These are phyloP conservation scores for Lonchura striata DNA, from an alignment of 2,113 vertebrate genomes.

Conservation along the genomic window DNA sequence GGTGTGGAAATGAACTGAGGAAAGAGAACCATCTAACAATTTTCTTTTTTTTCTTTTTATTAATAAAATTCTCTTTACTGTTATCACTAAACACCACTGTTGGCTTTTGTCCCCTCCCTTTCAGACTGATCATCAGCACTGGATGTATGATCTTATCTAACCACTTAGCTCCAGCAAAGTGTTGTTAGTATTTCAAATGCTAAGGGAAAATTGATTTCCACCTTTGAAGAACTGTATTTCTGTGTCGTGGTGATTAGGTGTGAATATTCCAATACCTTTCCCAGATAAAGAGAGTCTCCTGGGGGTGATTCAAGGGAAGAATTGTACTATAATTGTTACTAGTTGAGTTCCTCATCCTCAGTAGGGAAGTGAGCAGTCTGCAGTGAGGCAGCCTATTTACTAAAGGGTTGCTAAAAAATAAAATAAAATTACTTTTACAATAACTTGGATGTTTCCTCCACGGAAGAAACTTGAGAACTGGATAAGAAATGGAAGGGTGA, in stretches of 20 bases:
- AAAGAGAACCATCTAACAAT: not conserved
- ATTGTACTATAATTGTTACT: not conserved
- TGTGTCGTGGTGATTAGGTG: not conserved
- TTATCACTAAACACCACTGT: not conserved
- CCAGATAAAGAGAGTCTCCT: conserved; percentile 1
- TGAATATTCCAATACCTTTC: conserved; percentile 31
- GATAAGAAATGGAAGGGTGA: not conserved
- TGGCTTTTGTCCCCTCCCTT: not conserved
- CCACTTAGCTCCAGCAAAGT: not conserved
- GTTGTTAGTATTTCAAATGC: conserved; percentile 14
- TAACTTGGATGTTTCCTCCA: not conserved
- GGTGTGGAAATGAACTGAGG: not conserved
- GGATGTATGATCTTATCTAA: not conserved
- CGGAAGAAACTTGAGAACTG: not conserved
- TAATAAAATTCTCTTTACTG: not conserved
- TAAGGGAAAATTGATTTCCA: conserved; percentile 29
- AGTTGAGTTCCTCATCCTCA: conserved; percentile 12
- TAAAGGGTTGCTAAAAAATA: not conserved
- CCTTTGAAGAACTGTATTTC: conserved; percentile 9
- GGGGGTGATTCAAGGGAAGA: not conserved
- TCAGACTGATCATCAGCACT: not conserved
- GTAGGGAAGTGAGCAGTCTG: not conserved
- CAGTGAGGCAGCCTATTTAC: not conserved
- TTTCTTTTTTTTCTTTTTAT: not conserved
- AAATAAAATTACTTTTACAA: not conserved